Base-by-base conservation (phyloP, 2,113 vertebrate genomes). In the Lepus timidus region DNA sequence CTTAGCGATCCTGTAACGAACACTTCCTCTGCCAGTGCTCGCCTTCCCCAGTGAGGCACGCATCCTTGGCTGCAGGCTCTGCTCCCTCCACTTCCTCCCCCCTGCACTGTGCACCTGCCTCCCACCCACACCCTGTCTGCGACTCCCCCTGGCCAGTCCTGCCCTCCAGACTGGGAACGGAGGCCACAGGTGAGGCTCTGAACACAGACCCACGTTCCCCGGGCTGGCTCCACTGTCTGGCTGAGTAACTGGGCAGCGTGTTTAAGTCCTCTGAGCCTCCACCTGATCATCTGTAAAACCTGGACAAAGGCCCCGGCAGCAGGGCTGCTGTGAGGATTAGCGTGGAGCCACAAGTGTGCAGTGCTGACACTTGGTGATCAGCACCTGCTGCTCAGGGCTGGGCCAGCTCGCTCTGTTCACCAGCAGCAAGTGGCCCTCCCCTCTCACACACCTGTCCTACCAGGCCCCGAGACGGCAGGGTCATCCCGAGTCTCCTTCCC, bases 121-220 rank as follows among this genome's bases (percentile, higher is more conserved):
- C 51, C 19, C 0, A 1, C 68, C 11, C 0, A 0, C 9, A 65
- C 20, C 22, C 31, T 8, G 9, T 39, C 58, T 44, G 39, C 31
- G 79, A 61, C 39, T 70, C 49, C 7, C 49, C 29, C 16, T 52
- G 23, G 1, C 44, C 4, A 25, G 19, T 29, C 68, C 78, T n/a
- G 22, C 36, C 62, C 71, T 13, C 25, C 27, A 75, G 55, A 7
- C 27, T 0, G 49, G 39, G 7, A 39, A n/a, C 4, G 17, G 61
- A 31, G 74, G 3, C 76, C 55, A 14, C 3, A 0, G 9, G 51
- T 27, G 1, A 67, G 29, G 19, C n/a, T 74, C 13, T 39, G 68
- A 74, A 64, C 2, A n/a, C 31, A 93, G 86, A 81, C 29, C 36
- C 1, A 83, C 73, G 49, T 23, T 49, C 52, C 7, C 31, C 55